Evolutionary conservation across 1,140 invertebrate species (phyloP).

Genomic region (Heliconius eleuchia): DNA sequence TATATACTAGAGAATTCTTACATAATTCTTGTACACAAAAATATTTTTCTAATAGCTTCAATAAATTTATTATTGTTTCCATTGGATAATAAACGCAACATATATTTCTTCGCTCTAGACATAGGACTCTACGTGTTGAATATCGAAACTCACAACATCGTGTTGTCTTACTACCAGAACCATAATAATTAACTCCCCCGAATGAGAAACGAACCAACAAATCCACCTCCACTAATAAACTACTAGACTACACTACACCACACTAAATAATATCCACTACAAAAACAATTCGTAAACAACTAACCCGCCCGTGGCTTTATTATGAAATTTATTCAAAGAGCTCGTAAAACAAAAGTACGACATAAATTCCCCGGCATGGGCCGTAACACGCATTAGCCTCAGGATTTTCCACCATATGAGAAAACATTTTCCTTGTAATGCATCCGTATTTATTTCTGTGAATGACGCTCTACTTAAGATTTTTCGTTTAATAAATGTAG

Average conservation of each 20-base stretch:
- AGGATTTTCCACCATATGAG: slow-evolving; percentile 72
- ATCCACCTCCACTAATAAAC: neutral
- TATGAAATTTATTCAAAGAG: slow-evolving; percentile 64
- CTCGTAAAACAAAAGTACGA: slow-evolving; percentile 71
- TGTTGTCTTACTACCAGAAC: too few species aligned
- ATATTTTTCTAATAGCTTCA: too few species aligned
- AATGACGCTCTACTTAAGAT: slow-evolving; percentile 53
- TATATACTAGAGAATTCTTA: too few species aligned
- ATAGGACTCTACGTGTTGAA: too few species aligned
- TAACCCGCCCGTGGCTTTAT: slow-evolving; percentile 43
- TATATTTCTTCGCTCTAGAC: too few species aligned
- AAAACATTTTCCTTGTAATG: slow-evolving; percentile 67
- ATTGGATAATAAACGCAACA: too few species aligned
- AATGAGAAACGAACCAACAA: too few species aligned
- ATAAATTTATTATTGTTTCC: too few species aligned
- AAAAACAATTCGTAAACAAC: slow-evolving; percentile 41
- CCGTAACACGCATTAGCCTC: slow-evolving; percentile 62
- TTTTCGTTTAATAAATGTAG: slow-evolving; percentile 6
- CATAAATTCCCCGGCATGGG: slow-evolving; percentile 59
- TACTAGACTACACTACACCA: neutral
- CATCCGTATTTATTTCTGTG: slow-evolving; percentile 43
- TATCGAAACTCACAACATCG: too few species aligned
- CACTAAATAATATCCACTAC: neutral
- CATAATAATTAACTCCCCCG: too few species aligned
- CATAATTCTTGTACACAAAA: too few species aligned